Conservation (phyloP, 2,888 invertebrate species). For the Melipona bicolor region DNA sequence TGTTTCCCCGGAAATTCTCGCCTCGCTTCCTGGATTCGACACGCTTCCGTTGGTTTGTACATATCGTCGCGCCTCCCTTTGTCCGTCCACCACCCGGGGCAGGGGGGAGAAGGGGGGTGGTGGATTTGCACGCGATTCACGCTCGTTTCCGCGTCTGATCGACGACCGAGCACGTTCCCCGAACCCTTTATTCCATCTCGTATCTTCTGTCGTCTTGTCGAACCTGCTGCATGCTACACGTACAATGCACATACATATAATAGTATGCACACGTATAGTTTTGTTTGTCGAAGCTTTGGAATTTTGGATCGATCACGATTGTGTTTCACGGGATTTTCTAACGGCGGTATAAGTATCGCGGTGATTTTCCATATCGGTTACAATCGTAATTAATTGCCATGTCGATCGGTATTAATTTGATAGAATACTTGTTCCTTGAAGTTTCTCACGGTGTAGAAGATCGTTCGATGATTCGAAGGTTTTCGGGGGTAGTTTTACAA, state of each 20-base stretch:
- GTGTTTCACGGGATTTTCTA: background rate
- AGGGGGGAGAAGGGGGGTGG: background rate
- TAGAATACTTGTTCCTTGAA: too few species aligned
- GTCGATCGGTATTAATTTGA: too few species aligned
- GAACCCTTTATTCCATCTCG: background rate
- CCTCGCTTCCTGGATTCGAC: conserved; percentile 68
- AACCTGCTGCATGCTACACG: background rate
- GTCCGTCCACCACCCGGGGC: background rate
- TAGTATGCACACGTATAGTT: background rate
- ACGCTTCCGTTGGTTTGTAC: conserved; percentile 67
- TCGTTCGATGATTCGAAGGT: too few species aligned
- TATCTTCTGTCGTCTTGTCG: too few species aligned
- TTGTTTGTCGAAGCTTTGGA: background rate
- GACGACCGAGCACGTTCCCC: conserved; percentile 12
- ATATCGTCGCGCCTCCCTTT: conserved; percentile 57
- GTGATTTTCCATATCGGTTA: too few species aligned
- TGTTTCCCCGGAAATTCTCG: conserved; percentile 72
- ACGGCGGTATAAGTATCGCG: too few species aligned
- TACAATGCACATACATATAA: too few species aligned
- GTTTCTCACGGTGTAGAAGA: too few species aligned
- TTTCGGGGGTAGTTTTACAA: too few species aligned
- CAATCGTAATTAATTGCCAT: too few species aligned
- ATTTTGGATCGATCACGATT: background rate
- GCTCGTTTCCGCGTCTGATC: conserved; percentile 29
- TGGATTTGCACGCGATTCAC: conserved; percentile 37